Base-by-base conservation (phyloP, 2,113 vertebrate genomes). In the Rhinichthys klamathensis region DNA sequence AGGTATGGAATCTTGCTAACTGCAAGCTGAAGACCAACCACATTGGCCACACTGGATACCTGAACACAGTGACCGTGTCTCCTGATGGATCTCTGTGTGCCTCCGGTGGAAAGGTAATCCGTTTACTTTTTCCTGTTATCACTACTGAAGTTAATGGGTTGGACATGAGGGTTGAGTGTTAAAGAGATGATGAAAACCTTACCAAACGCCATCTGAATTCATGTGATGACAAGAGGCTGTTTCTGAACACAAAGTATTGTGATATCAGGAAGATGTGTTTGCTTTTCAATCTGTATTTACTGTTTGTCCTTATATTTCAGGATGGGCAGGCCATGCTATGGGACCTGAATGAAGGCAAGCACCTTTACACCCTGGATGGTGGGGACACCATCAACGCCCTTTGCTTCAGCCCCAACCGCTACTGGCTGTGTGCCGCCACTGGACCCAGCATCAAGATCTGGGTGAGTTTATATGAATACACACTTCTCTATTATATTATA, bases 1-100 rank as follows among this genome's bases (percentile, higher is more conserved):
- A 99, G 98, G 97, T 99, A 3, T 99, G 98, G 98, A 99, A 99
- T 88, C 87, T 99, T 92, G 97, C 98, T 4, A 99, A 99, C 93
- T 99, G 98, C 94, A 99, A 98, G 85, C 95, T 99, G 94, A 99
- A 99, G 94, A 99, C 98, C 2, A 99, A 99, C 91, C 97, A 99
- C 92, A 97, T 99, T 10, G 98, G 98, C 30, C 98, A 99, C 92
- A 96, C 95, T 0, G 98, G 98, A 7, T 98, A 94, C 92, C 93
- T 99, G 93, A 99, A 98, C 93, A 99, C 97, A 0, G 98, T 99
- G 74, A 98, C 98, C 0, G 98, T 99, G 38, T 98, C 97, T 41
- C 98, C 98, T 0, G 97, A 98, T 49, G 98, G 98, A 32, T 98
- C 98, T 18, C 95, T 99, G n/a, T 99, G 98, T 61, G 98, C 98